Conservation (phyloP, 1,140 invertebrate genomes). For the Microplitis demolitor region DNA sequence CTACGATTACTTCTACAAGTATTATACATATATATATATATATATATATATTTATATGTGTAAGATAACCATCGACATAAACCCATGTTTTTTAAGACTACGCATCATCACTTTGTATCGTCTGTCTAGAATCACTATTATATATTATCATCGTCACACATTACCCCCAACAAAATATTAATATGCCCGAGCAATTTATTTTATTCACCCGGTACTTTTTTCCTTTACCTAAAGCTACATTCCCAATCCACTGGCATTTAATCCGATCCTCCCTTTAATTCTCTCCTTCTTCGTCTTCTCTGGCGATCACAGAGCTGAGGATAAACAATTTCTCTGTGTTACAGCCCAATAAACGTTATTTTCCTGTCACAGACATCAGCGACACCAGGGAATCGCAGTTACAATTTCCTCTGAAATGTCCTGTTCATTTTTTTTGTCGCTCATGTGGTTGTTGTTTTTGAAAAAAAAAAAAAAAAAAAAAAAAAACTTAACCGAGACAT, state of each 20-base stretch:
- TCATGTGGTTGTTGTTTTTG: neutral
- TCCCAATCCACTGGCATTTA: neutral
- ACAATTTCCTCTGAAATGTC: neutral
- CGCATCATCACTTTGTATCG: neutral
- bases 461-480: too few species aligned
- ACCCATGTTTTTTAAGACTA: constrained; percentile 9
- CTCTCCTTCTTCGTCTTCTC: too few species aligned
- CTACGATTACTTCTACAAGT: constrained; percentile 35
- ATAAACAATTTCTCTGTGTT: neutral
- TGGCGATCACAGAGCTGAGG: neutral
- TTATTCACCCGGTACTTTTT: constrained; percentile 26
- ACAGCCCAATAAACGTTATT: constrained; percentile 15
- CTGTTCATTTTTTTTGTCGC: neutral
- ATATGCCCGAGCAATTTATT: constrained; percentile 28
- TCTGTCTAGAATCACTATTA: constrained; percentile 31
- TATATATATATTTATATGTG: too few species aligned
- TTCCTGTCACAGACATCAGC: too few species aligned
- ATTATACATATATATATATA: too few species aligned
- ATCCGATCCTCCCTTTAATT: neutral
- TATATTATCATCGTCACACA: neutral
- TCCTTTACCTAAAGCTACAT: neutral
- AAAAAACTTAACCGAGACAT: too few species aligned
- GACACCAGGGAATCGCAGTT: too few species aligned
- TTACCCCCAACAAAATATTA: constrained; percentile 9
- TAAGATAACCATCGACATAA: constrained; percentile 40